Evolutionary conservation across 1,140 invertebrate genomes (phyloP), one percentile per base, ranked within the genome.

Genomic region (Penaeus japonicus): DNA sequence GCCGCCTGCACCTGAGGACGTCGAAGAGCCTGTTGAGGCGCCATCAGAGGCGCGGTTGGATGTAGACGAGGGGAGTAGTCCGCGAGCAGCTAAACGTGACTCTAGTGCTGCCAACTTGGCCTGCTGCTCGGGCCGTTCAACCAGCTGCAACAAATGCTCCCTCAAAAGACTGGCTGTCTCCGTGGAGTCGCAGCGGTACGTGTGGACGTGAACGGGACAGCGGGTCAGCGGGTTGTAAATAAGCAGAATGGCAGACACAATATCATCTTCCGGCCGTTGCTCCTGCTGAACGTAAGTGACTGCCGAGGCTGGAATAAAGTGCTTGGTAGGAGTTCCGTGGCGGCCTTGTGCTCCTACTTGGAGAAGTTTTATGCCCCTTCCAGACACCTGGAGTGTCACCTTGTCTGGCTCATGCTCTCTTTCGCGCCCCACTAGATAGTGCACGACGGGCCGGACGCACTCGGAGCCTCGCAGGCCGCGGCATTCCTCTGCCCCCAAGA

Each of bases 401-500:
- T 98, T 98, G 92, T 97, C 96, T 65, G 97, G 97, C 93, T 98
- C 96, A 90, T 96, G 95, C 90, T 96, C 95, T 90, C 95, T 94
- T 91, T 97, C 96, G 90, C 96, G 94, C 91, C 96, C 95, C 89
- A 98, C 94, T 86, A 99, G 93, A 91, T 97, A 95, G 85, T 95
- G 94, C 90, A 99, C 95, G 59, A 97, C 97, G 1, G 97, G 96
- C 39, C 96, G 92, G 1, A 97, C 95, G 91, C 95, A 96, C 90
- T 96, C 95, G 18, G 95, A 93, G 77, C 97, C 97, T 20, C 97
- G 94, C 89, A 99, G 94, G 22, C 97, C 97, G 91, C 96, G 95
- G 53, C 96, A 96, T 93, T 99, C 98, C 93, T 98, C 96, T 90
- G 98, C 97, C 30, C 98, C 98, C 90, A 99, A 94, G 93, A 99